Base-by-base conservation (phyloP, 1,140 invertebrate genomes). In the Rhyzopertha dominica region DNA sequence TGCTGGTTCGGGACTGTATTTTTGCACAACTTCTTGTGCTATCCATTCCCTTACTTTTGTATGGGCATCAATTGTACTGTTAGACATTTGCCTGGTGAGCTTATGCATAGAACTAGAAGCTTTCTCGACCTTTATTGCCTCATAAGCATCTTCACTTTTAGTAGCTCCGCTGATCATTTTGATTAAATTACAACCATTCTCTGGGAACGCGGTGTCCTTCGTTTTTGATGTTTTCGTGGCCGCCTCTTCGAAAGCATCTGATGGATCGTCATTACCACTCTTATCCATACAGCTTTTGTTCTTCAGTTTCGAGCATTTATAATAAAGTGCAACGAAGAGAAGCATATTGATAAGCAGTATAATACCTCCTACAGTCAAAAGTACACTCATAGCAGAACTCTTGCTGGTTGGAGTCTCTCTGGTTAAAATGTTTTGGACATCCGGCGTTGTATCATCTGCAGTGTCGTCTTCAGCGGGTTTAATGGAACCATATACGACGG, bases 41-140 rank as follows among this genome's bases (percentile, higher is more conserved):
- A 90, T 90, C 87, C 87, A 90, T 42, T 89, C 84, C 41, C 80
- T 76, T 2, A 90, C 87, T 72, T 89, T 88, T 8, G 85, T 83
- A 56, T 88, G 83, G 0, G 87, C 83, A 59, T 89, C 86, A 46
- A 90, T 80, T 0, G 86, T 88, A 32, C 85, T 88, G 8, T 75
- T 79, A 1, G 85, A 87, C 53, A 84, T 76, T 56, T 85, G 80
- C 24, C 84, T 65, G 10, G 80, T 77, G 7, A 84, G 66, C 64
- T 81, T 80, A 26, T 77, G 78, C 62, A 80, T 82, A 0, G 79
- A 75, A 22, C 75, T 77, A 58, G 77, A 80, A 43, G 75, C 76
- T n/a, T 71, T 71, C 41, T 68, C 42, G 23, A 67, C 64, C 43
- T 70, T 74, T 3, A 76, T 72, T 16, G 70, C 68, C 54, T 82